A percentile compares a stretch with the other conserved stretches of the same genome.
These are phyloP conservation scores for Cynocephalus volans DNA, from an alignment of 2,113 vertebrate genomes.

Conservation along the genomic window DNA sequence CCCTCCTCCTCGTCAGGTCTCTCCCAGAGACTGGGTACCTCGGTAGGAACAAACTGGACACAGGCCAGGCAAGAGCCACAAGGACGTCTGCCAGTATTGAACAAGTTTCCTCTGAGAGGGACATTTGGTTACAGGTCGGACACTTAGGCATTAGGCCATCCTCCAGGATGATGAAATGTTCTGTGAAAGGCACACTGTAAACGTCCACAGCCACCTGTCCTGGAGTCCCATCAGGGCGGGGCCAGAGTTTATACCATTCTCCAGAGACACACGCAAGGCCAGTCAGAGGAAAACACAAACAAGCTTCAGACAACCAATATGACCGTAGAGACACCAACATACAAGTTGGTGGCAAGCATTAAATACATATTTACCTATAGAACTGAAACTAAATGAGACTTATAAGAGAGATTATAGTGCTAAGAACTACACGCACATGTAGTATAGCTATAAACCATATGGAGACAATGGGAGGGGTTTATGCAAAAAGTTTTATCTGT, in stretches of 20 bases:
- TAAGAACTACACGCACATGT: not conserved
- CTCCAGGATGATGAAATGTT: not conserved
- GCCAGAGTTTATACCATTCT: not conserved
- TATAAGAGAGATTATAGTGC: not conserved
- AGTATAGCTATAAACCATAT: not conserved
- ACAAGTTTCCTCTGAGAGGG: not conserved
- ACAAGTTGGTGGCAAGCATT: not conserved
- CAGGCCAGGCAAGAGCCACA: not conserved
- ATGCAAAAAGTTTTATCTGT: not conserved
- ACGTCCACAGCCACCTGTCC: not conserved
- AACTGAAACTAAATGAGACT: not conserved
- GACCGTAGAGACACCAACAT: not conserved
- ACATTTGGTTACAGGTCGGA: not conserved
- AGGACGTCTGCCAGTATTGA: not conserved
- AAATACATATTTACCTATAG: not conserved
- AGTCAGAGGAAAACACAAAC: not conserved
- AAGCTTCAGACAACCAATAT: not conserved
- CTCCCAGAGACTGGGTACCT: not conserved
- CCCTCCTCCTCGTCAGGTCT: no score
- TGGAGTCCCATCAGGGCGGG: not conserved
- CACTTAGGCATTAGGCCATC: no score
- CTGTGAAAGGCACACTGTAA: not conserved
- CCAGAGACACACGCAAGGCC: not conserved
- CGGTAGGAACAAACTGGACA: not conserved
- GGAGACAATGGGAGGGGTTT: not conserved